A percentile compares a stretch with the other conserved stretches of the same genome.
phyloP scores from a whole-genome alignment of 2,113 vertebrate species.

The Periophthalmus modestus region DNA sequence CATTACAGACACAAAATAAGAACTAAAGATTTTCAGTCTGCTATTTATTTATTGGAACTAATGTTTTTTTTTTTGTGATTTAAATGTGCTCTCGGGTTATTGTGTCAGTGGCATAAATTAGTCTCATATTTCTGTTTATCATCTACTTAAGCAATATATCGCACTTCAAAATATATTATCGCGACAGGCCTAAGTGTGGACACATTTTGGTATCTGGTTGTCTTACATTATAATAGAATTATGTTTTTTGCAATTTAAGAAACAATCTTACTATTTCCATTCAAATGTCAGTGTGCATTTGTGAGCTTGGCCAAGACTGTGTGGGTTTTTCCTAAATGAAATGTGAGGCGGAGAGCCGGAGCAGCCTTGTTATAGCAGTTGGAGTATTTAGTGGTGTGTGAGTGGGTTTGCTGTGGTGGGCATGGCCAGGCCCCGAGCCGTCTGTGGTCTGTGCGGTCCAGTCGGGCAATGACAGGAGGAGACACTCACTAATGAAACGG shows the following conservation, averaged over 20 bases:
- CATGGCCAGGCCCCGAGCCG: constrained; percentile 46
- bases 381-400: constrained; percentile 51
- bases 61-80: too few species aligned
- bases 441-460: constrained; percentile 67
- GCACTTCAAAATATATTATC: too few species aligned
- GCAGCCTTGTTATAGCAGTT: constrained; percentile 34
- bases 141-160: too few species aligned
- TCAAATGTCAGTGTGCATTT: constrained; percentile 21
- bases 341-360: constrained; percentile 28
- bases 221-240: neutral
- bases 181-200: too few species aligned
- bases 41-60: too few species aligned
- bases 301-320: constrained; percentile 15
- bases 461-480: constrained; percentile 57
- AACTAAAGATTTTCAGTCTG: too few species aligned
- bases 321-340: constrained; percentile 33
- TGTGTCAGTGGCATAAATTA: too few species aligned
- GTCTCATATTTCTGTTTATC: too few species aligned
- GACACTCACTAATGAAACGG: constrained; percentile 69
- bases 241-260: neutral
- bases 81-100: too few species aligned
- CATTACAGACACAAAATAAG: too few species aligned
- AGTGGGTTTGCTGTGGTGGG: constrained; percentile 43
- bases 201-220: neutral
- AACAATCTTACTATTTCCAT: neutral